Base-by-base conservation (phyloP, 1,140 invertebrate species). In the Dermatophagoides farinae region DNA sequence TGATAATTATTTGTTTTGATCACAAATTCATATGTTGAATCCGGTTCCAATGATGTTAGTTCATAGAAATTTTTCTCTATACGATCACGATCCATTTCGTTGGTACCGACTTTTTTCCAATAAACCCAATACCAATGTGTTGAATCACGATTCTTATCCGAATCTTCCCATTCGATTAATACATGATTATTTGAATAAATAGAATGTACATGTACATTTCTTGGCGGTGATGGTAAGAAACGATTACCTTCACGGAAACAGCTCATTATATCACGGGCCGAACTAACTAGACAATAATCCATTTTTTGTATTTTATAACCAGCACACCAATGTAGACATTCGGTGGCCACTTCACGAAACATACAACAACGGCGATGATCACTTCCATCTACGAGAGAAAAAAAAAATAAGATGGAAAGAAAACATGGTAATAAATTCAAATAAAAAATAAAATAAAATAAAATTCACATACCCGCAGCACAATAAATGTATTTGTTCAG, bases 341-440 rank as follows among this genome's bases (percentile, higher is more conserved):
- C 75, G 8, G 80, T 73, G 0, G 83, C 82, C 6, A 88, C 82
- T 22, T 82, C 79, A 68, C 76, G 77, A 11, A 82, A 78, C 0
- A 80, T 79, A 69, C 85, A 88, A 68, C 85, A 88, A 44, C 78
- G 78, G 22, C 84, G 73, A 68, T 87, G 85, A 70, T 88, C 85
- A 64, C 82, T 77, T 1, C 82, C 81, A 66, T 86, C 77, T 76
- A 67, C 12, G 57, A 47, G 37, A 20, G 22, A 22, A 60, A 39
- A 57, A 39, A 20, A 51, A 25, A 58, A 62, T 46, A 39, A 84
- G 69, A 46, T 78, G 75, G 63, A 86, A 79, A 68, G 84, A 87
- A 66, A 84, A 79, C 0, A 82, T 80, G 1, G 20, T 25, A 52
- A 52, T 25, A 20, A 20, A 20, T n/a, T n/a, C n/a, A n/a, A n/a